Base-by-base conservation (phyloP, 2,113 vertebrate genomes). In the Morone saxatilis region DNA sequence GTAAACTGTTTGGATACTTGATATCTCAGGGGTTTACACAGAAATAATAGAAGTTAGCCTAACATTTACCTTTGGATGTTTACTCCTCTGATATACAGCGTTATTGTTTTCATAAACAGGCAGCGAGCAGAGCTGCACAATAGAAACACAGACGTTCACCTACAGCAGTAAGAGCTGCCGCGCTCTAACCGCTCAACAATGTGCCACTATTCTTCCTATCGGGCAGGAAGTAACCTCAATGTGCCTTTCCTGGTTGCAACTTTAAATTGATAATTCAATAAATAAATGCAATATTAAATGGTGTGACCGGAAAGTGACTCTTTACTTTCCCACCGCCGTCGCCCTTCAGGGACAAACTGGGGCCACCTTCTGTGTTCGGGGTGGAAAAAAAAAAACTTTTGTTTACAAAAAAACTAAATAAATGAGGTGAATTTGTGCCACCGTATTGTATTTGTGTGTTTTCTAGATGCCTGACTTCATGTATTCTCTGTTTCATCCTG, bases 281-380 rank as follows among this genome's bases (percentile, higher is more conserved):
- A 96, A 96, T 96, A 95, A 94, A 94, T 82, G 89, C 25, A 83
- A 92, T 93, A 93, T 92, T 83, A 95, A 95, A 94, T 93, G 94
- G 94, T 96, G 95, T 92, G 95, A 96, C 91, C 95, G 95, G 95
- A 94, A 94, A 80, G 90, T 20, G 17, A 62, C 75, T 81, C 73
- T 76, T 62, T 85, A 73, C 82, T 94, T 95, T 95, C 94, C 95
- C 95, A 94, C 92, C 90, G 61, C 56, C 4, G 45, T 60, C 20
- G 78, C 43, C 79, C 70, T 65, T 54, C 56, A 5, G 31, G 53
- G 77, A 72, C 80, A 7, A 54, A 62, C 45, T 2, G 67, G 38
- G 50, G 79, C 78, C 81, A 82, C 68, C 70, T 50, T 51, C 40
- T 57, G 53, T 0, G 72, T 7, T 59, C 36, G 11, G 53, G 31